Base-by-base conservation (phyloP, 2,888 invertebrate genomes). In the Prostheceraeus crozeri region DNA sequence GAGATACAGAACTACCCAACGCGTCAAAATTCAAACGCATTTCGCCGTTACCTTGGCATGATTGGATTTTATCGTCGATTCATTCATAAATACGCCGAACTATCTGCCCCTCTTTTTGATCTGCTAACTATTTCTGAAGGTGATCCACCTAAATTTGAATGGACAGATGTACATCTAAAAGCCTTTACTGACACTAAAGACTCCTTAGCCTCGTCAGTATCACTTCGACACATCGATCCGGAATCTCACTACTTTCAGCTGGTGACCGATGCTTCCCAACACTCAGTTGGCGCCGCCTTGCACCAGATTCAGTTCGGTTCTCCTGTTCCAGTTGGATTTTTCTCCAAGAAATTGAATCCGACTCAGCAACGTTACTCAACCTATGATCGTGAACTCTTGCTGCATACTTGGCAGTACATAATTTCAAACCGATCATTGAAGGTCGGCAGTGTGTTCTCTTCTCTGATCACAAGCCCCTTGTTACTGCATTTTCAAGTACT, bases 401-500 rank as follows among this genome's bases (percentile, higher is more conserved):
- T 19, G 19, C 19, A 14, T 53, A 53, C 31, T 31, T 53, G n/a
- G 53, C 35, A 14, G 31, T 36, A 4, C 45, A 31, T 25, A 61
- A 66, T 23, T 66, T 66, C 54, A 57, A 57, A 3, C 63, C 56
- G 36, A 11, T 61, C 14, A 10, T 66, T 0, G 77, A 78, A 66
- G 73, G 69, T 0, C 63, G 69, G 30, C 21, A 69, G 45, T 69
- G 72, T 45, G 65, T 55, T 0, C 67, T 76, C 73, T 60, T 36
- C 46, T 63, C 61, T 6, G 65, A 66, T 40, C 65, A 66, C 35
- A 65, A 66, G 45, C 63, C 72, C 0, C 55, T 75, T 16, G 62
- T 61, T 0, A 72, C 62, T 35, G 73, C 74, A 0, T 71, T 77
- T 55, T 16, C 57, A 3, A 63, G 69, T 62, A 68, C 72, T 0